Evolutionary conservation across 2,113 vertebrate genomes (phyloP).

Genomic region (Chlorodrepanis virens): DNA sequence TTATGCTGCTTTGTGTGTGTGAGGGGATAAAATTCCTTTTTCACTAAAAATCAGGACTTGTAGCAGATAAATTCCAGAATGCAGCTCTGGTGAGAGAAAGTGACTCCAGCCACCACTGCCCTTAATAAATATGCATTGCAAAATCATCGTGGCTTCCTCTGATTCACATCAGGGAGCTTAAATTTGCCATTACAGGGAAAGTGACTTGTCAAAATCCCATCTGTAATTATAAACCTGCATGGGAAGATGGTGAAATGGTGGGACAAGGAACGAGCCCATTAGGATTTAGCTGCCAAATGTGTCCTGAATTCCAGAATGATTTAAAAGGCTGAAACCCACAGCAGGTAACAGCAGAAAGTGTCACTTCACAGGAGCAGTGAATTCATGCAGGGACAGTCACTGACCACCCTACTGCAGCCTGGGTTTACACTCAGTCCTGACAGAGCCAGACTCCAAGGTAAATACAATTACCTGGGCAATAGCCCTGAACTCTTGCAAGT

Average conservation of each 20-base stretch:
- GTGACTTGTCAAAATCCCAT: conserved; percentile 38
- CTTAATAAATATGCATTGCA: conserved; percentile 44
- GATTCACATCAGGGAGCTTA: conserved; percentile 39
- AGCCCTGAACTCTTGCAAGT: neutral
- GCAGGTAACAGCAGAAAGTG: neutral
- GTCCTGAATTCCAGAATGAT: neutral
- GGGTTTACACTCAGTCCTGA: neutral
- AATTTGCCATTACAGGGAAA: conserved; percentile 42
- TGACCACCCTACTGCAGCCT: neutral
- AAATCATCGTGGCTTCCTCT: neutral
- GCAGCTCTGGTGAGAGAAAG: conserved; percentile 9
- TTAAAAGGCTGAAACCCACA: neutral
- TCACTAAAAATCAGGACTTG: neutral
- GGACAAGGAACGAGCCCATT: neutral
- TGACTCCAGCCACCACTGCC: conserved; percentile 9
- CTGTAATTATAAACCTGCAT: conserved; percentile 28
- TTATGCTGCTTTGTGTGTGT: neutral
- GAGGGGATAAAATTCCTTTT: neutral
- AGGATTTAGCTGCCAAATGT: neutral
- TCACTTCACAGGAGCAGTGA: neutral
- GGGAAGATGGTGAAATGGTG: neutral
- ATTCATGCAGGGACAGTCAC: neutral
- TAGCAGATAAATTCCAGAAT: conserved; percentile 1
- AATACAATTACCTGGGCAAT: conserved; percentile 13
- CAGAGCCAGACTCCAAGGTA: neutral